Evolutionary conservation across 2,113 vertebrate species (phyloP), one percentile per base, ranked within the genome.

Genomic region (Suricata suricatta): DNA sequence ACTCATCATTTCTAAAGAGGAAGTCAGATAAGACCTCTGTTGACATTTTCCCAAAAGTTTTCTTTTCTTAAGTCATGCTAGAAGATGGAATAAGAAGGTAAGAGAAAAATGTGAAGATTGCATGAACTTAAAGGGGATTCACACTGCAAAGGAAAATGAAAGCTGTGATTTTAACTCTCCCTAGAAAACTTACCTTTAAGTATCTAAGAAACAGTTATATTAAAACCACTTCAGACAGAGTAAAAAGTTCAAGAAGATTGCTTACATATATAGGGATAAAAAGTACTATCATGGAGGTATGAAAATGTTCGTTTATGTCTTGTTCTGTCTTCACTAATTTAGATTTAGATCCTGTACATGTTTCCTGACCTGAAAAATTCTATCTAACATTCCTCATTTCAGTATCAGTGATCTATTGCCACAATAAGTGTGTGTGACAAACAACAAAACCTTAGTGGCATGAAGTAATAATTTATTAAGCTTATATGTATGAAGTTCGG

Each of bases 181-280:
- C 38, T 81, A 35, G 47, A 81, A 93, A 52, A 54, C 29, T 77
- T 82, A 33, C 11, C 16, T 79, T 79, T 76, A 79, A 93, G 35
- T 72, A 95, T 66, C 76, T 68, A 50, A 92, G 19, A 93, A 86
- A 92, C 71, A 93, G n/a, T 41, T 60, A 79, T 33, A n/a, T 77
- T 66, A 85, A 54, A 76, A 88, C 50, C 0, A 54, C 68, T 47
- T 90, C 68, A 90, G 33, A 74, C 85, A 92, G 6, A 81, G 33
- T 95, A 83, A 80, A 94, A 15, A 50, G 29, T 66, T 77, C 95
- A 71, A 80, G 33, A 21, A 86, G 19, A 83, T 47, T 83, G n/a
- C 14, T 93, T 47, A 47, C 4, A 87, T 29, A 29, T 77, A 4
- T 54, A 66, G 33, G 50, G 44, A 93, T 83, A 35, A 83, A 79